These are phyloP conservation scores for Agelaius tricolor DNA, from an alignment of 2,113 vertebrate genomes.

Conservation along the genomic window DNA sequence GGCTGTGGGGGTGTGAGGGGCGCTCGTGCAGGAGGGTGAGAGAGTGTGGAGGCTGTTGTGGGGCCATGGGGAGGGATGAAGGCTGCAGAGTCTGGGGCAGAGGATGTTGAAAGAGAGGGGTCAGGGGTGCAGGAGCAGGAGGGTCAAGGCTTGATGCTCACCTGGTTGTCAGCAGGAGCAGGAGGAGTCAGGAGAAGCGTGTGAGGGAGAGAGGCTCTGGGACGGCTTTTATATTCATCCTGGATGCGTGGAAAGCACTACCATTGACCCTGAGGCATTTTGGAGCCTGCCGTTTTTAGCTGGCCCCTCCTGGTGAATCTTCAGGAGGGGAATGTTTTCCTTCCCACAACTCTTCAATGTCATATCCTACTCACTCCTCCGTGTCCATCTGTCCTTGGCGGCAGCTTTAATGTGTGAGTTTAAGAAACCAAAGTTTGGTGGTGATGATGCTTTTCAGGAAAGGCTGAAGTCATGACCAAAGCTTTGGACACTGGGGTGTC, in stretches of 20 bases:
- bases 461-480: background rate
- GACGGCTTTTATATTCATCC: rapidly evolving
- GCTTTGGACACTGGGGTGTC: background rate
- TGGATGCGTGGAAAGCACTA: too few species aligned
- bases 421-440: background rate
- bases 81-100: background rate
- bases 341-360: background rate
- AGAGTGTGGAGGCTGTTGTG: too few species aligned
- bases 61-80: rapidly evolving
- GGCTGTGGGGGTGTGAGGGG: too few species aligned
- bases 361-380: background rate
- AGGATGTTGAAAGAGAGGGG: too few species aligned
- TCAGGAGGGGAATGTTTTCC: background rate
- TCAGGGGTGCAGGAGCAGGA: too few species aligned
- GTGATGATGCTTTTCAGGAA: background rate
- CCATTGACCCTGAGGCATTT: background rate
- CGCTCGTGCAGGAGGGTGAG: too few species aligned
- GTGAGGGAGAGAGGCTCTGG: background rate
- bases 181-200: background rate
- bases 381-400: rapidly evolving
- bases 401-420: background rate
- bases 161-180: background rate
- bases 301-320: background rate
- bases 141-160: background rate
- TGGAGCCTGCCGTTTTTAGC: rapidly evolving